Base-by-base conservation (phyloP, 35 echinoderm and acorn worm genomes). In the Hemicentrotus pulcherrimus region DNA sequence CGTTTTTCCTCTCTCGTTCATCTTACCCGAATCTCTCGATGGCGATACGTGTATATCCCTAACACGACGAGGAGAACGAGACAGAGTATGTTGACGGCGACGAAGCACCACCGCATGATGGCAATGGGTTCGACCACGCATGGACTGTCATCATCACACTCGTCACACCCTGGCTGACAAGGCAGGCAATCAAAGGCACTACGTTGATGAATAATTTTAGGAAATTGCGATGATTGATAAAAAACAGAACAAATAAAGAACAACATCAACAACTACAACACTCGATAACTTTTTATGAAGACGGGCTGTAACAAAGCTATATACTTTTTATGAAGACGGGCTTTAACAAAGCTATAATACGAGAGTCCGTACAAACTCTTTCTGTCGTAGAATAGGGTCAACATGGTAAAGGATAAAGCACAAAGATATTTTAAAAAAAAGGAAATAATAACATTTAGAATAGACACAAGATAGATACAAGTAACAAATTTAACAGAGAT, bases 141-240 rank as follows among this genome's bases (percentile, higher is more conserved):
- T 32, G 97, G 95, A 41, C 95, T 96, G 46, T 91, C 95, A 71
- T 99, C 96, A 28, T 95, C 31, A 86, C 98, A 99, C 10, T 96
- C 96, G 16, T 99, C 98, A 85, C 98, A 99, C 31, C 95, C 96
- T 4, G 48, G 32, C 4, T 92, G 86, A 46, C 98, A 99, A 0
- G 86, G 91, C 46, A 96, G 48, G 88, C 98, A 99, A n/a, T 96
- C 85, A 45, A 97, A 99, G 8, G 86, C 94, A 58, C 95, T 96
- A 31, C 19, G 24, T 31, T 35, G 65, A 2, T 78, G 22, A 8
- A 78, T 28, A n/a, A 78, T 70, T 8, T 59, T 59, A 11, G 11
- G 12, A 59, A 59, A 59, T 41, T 41, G 35, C 35, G 3, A 41
- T 41, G 35, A 41, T 41, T 30, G 0, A 85, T 30, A 30, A 0